Base-by-base conservation (phyloP, 1,140 invertebrate genomes). In the Drosophila miranda region DNA sequence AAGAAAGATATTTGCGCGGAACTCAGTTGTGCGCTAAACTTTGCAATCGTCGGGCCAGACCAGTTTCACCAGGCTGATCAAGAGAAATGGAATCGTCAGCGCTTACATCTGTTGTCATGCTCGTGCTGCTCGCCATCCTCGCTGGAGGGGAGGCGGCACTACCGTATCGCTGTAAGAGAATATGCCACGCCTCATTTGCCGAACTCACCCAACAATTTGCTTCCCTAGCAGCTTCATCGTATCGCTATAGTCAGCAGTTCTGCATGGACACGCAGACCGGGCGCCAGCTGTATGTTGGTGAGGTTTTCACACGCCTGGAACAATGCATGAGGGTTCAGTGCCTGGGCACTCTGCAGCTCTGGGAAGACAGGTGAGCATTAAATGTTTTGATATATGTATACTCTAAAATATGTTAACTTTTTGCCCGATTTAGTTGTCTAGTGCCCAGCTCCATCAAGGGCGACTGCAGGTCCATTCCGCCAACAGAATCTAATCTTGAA, bases 261-360 rank as follows among this genome's bases (percentile, higher is more conserved):
- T 90, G 89, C 48, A 63, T 50, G 3, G 89, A 90, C 48, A 69
- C 77, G 0, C 34, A 75, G 34, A 89, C 66, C 8, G 83, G 75
- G 1, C 71, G 75, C 14, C 71, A 84, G n/a, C 48, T 90, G 6
- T 90, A 75, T 57, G 58, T 90, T 14, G 89, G 89, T 0, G 83
- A 90, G 41, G 38, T 75, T 2, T 80, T 89, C 30, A 88, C 86
- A 6, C 70, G 89, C 1, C 50, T 46, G 5, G 86, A 74, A 0
- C 80, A 75, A 26, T 90, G 89, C 44, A 68, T 89, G 48, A 70
- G 89, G 6, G 75, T 90, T 0, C 89, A 90, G 30, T 90, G 89
- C 13, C 67, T 89, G 38, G 89, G 87, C 16, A 80, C 77, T 0
- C 55, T 74, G 19, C 64, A 82, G 23, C 41, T 90, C 9, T 90